Conservation (phyloP, 2,797 vertebrate species). For the Loris lydekkerianus region DNA sequence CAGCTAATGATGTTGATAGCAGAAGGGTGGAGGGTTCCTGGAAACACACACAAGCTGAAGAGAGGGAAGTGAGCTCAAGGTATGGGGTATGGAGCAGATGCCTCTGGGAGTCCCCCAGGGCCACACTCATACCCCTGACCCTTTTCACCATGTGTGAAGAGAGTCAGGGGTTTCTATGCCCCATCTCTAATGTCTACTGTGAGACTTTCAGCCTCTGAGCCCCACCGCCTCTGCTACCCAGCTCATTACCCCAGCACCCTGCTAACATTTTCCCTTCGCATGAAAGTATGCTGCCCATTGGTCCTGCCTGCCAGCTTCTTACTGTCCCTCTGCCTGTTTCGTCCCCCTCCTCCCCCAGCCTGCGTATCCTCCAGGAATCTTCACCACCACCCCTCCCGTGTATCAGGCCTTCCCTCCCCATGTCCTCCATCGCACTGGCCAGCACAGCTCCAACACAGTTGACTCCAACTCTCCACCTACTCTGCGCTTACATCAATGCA, state of each 20-base stretch:
- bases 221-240: not conserved
- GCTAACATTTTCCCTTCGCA: not conserved
- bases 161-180: fast-evolving
- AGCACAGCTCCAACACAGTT: not conserved
- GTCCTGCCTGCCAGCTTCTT: too few relatives aligned
- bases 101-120: not conserved
- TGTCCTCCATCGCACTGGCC: not conserved
- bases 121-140: not conserved
- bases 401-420: fast-evolving
- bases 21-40: not conserved
- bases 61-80: not conserved
- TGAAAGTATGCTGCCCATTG: not conserved
- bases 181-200: not conserved
- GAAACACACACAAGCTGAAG: not conserved
- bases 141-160: too few relatives aligned
- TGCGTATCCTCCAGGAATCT: too few relatives aligned
- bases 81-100: not conserved
- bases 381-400: not conserved
- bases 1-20: not conserved
- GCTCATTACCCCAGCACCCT: not conserved
- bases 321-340: not conserved
- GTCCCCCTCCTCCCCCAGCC: too few relatives aligned
- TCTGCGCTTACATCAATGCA: not conserved
- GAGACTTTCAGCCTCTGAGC: not conserved
- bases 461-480: not conserved